Evolutionary conservation across 2,797 vertebrate genomes (phyloP).

Genomic region (Delichon dasypus): DNA sequence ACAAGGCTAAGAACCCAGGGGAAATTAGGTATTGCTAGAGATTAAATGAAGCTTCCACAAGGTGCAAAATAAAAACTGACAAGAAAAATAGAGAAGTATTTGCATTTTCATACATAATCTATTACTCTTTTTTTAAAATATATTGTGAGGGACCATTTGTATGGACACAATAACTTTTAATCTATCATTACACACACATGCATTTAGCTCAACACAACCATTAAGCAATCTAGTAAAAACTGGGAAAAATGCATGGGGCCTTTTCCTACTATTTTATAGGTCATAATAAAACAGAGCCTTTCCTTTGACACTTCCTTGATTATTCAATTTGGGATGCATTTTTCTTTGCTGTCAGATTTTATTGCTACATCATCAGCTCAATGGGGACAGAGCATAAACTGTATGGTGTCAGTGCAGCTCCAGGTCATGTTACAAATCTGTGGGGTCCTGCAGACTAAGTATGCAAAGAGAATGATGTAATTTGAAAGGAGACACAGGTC

Average conservation of each 20-base stretch:
- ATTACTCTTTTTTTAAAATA: neutral
- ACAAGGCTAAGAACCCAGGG: neutral
- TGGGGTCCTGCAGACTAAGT: neutral
- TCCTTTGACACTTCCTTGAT: constrained; percentile 1
- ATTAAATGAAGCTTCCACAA: neutral
- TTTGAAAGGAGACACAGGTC: neutral
- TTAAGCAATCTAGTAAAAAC: constrained; percentile 20
- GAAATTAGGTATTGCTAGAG: neutral
- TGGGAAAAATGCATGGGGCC: neutral
- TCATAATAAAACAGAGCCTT: constrained; percentile 28
- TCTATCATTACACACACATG: neutral
- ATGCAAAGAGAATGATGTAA: neutral
- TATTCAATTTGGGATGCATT: constrained; percentile 22
- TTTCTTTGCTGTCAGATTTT: neutral
- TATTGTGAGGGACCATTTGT: neutral
- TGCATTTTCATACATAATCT: neutral
- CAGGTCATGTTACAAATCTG: neutral
- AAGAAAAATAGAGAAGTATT: neutral
- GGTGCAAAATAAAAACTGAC: neutral
- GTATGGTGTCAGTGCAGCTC: neutral
- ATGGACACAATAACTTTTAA: neutral
- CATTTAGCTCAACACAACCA: neutral
- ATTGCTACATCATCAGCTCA: constrained; percentile 1
- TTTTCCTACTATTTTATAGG: constrained; percentile 27
- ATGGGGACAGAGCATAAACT: neutral